A percentile compares a stretch with the other conserved stretches of the same genome.
Evolutionary conservation across 2,113 vertebrate species (phyloP).

Genomic region (Eudorcas thomsonii): DNA sequence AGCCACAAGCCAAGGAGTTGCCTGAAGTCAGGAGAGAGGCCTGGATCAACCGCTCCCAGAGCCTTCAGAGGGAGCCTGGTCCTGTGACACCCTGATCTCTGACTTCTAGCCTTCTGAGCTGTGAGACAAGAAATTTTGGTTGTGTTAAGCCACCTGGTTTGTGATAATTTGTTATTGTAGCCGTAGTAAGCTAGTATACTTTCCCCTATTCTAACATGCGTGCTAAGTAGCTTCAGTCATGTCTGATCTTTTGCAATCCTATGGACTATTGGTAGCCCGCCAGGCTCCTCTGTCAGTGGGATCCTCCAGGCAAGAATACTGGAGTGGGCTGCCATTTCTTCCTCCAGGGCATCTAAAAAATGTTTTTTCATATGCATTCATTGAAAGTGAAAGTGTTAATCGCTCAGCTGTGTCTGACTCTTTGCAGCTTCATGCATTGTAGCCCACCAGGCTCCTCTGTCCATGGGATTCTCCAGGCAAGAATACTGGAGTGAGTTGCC

Average conservation of each 20-base stretch:
- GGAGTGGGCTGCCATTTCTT: neutral
- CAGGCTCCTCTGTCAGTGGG: neutral
- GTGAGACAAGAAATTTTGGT: neutral
- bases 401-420: neutral
- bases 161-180: neutral
- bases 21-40: neutral
- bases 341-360: neutral
- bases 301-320: neutral
- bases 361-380: neutral
- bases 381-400: neutral
- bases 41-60: neutral
- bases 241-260: neutral
- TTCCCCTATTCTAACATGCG: neutral
- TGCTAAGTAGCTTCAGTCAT: neutral
- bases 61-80: neutral
- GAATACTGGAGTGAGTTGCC: neutral
- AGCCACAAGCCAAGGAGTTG: neutral
- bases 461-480: neutral
- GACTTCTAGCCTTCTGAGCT: neutral
- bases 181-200: neutral
- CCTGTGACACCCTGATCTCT: neutral
- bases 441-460: neutral
- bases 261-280: neutral
- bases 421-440: neutral
- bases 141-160: neutral